Evolutionary conservation across 2,888 invertebrate species (phyloP).

Genomic region (Lasioglossum malachurum): DNA sequence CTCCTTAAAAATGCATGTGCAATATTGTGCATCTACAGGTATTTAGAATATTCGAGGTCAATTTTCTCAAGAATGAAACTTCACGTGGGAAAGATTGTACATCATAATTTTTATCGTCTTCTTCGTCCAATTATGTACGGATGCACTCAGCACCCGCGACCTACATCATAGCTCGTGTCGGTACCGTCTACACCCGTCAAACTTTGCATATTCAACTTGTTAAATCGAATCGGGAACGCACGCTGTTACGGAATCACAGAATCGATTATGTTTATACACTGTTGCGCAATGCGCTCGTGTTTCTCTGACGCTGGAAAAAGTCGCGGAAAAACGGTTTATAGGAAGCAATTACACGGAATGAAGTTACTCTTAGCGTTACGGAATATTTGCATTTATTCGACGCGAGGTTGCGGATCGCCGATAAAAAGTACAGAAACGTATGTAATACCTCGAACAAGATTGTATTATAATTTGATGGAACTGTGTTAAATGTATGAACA

Average conservation of each 20-base stretch:
- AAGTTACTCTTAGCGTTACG: not conserved
- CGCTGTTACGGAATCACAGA: not conserved
- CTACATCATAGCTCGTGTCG: not conserved
- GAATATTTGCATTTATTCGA: not conserved
- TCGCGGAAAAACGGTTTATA: not conserved
- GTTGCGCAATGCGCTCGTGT: not conserved
- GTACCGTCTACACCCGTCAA: not conserved
- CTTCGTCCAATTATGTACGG: not conserved
- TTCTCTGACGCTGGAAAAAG: not conserved
- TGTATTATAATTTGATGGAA: not conserved
- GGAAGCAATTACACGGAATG: not conserved
- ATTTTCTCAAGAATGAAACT: not conserved
- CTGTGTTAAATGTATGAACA: not conserved
- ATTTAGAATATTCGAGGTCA: not conserved
- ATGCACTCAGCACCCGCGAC: not conserved
- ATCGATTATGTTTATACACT: not conserved
- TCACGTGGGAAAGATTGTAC: not conserved
- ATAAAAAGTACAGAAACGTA: not conserved
- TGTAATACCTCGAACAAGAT: not conserved
- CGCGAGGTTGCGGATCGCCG: not conserved
- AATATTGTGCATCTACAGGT: not conserved
- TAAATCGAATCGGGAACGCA: not conserved
- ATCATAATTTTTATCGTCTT: not conserved
- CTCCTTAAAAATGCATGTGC: not conserved
- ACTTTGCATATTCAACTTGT: not conserved